Conservation (phyloP, 2,888 invertebrate species). For the Myopa tessellatipennis region DNA sequence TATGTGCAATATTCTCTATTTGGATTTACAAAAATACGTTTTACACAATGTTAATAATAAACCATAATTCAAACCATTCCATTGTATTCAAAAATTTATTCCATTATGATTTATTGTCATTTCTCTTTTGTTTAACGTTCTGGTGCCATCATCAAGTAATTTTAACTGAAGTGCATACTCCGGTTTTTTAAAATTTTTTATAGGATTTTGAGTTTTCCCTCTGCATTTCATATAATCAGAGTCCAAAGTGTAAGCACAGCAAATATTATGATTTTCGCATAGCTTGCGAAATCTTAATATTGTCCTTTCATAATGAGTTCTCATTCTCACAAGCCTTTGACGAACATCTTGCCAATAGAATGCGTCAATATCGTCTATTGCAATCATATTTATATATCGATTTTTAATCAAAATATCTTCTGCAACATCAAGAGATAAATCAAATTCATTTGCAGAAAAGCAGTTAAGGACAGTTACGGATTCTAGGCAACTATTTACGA, state of each 20-base stretch:
- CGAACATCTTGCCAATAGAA: constrained; percentile 68
- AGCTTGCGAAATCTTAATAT: constrained; percentile 48
- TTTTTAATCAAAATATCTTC: constrained; percentile 66
- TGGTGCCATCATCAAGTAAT: constrained; percentile 19
- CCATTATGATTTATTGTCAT: constrained; percentile 36
- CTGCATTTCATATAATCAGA: constrained; percentile 47
- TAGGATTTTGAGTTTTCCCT: neutral
- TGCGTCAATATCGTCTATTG: constrained; percentile 70
- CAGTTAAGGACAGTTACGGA: constrained; percentile 51
- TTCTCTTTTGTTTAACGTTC: constrained; percentile 32
- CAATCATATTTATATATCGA: constrained; percentile 66
- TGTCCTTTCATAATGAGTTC: constrained; percentile 52
- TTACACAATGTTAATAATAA: neutral
- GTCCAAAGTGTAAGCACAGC: constrained; percentile 54
- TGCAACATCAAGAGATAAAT: constrained; percentile 53
- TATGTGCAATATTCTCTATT: neutral
- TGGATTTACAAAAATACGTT: constrained; percentile 24
- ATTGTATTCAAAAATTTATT: constrained; percentile 28
- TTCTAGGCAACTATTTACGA: constrained; percentile 47
- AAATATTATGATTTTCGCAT: constrained; percentile 53
- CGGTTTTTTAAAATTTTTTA: neutral
- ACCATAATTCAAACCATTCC: constrained; percentile 11
- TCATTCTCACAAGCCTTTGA: constrained; percentile 49
- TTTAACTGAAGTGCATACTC: constrained; percentile 37
- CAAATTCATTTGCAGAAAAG: constrained; percentile 53